Evolutionary conservation across 2,113 vertebrate genomes (phyloP).

Genomic region (Bos taurus): DNA sequence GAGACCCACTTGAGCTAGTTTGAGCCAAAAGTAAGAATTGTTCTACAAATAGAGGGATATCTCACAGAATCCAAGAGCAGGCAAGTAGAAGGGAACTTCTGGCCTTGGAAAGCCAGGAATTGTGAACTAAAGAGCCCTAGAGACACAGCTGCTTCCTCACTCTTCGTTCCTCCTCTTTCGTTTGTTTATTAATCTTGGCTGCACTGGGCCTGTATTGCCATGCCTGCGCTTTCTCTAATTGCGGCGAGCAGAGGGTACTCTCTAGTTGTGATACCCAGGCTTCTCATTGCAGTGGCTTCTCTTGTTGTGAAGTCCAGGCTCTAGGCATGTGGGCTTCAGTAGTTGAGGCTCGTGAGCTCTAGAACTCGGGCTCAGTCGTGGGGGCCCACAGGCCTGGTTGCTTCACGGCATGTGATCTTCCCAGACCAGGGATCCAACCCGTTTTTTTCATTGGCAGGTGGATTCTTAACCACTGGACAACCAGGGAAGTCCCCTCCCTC

Average conservation of each 20-base stretch:
- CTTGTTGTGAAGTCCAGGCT: no score
- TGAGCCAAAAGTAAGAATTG: neutral
- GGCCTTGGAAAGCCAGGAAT: neutral
- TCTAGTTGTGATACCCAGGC: neutral
- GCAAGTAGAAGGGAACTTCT: neutral
- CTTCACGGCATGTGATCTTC: neutral
- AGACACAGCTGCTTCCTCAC: accelerated
- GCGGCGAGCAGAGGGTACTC: neutral
- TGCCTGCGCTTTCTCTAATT: neutral
- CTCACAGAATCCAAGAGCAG: neutral
- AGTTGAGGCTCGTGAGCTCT: accelerated
- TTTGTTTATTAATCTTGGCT: neutral
- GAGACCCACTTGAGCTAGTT: neutral
- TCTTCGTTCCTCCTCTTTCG: neutral
- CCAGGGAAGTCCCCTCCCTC: neutral
- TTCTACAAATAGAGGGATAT: neutral
- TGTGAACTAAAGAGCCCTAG: neutral
- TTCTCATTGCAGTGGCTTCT: no score
- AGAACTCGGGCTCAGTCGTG: neutral
- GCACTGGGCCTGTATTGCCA: neutral
- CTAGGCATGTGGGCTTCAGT: neutral
- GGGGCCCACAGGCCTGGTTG: neutral
- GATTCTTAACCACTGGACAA: neutral
- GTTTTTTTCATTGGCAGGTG: neutral
- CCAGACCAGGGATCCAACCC: neutral